Base-by-base conservation (phyloP, 2,113 vertebrate species). In the Neofelis nebulosa region DNA sequence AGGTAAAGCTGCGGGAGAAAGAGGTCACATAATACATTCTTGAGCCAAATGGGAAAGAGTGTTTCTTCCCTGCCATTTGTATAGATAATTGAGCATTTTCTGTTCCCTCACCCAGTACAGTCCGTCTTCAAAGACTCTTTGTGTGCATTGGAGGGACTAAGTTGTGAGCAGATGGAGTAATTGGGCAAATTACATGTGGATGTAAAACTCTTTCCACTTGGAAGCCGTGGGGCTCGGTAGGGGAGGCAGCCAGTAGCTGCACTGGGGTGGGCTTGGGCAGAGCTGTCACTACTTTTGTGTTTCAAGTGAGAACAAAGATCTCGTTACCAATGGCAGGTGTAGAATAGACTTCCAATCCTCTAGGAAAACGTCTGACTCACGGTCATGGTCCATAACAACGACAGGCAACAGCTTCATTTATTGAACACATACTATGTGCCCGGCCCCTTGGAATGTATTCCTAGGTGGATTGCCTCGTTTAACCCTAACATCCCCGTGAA, bases 51-150 rank as follows among this genome's bases (percentile, higher is more conserved):
- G 76, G 65, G 36, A 69, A 45, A 52, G 63, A 38, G 45, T 14
- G 29, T 48, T 95, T 85, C 91, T 80, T 74, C 88, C 84, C 48
- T 4, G 89, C 38, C 38, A 3, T 73, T 91, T 83, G 93, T 91
- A 19, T 71, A 27, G 52, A 79, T 89, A 88, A 89, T 48, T 45
- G 85, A 89, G 91, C 97, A 82, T 79, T 91, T 92, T 96, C 85
- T 48, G 33, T 95, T 85, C 65, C 16, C 36, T 94, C 33, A 0
- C 50, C 69, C 71, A 7, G 81, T 2, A 73, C 84, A 71, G 85
- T 36, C 66, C 19, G 57, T 93, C 96, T 96, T 73, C 93, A 97
- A 88, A 97, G 88, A 57, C 29, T 12, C 65, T 84, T 8, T 55
- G 68, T 66, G 50, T 68, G 78, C 45, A 3, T 29, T 18, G 89